Conservation (phyloP, 2,888 invertebrate species). For the Carpatolechia fugitivella region DNA sequence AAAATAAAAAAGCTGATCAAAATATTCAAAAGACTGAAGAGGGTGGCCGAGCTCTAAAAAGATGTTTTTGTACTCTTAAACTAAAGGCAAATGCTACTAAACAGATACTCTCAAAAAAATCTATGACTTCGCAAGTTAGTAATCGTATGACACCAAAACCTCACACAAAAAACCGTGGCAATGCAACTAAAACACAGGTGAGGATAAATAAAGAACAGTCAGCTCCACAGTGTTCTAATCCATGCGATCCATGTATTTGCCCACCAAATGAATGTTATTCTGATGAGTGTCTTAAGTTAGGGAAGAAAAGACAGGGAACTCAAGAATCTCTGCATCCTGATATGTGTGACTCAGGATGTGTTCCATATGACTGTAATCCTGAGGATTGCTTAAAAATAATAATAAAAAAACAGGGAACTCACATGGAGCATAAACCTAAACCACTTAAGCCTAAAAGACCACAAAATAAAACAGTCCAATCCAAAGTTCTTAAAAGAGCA, state of each 20-base stretch:
- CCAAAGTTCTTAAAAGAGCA: not conserved
- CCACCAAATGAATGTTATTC: no score
- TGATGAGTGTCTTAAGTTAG: no score
- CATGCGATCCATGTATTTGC: no score
- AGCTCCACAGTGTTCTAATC: not conserved
- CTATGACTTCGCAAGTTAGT: not conserved
- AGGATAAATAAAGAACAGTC: not conserved
- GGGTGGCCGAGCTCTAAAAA: not conserved
- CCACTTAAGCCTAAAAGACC: not conserved
- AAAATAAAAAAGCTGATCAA: not conserved
- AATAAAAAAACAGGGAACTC: not conserved
- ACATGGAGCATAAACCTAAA: not conserved
- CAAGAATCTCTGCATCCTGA: not conserved
- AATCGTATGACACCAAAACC: not conserved
- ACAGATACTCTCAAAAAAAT: not conserved
- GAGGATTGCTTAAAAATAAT: not conserved
- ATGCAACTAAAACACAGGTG: not conserved
- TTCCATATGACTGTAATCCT: not conserved
- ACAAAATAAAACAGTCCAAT: not conserved
- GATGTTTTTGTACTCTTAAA: slow-evolving; percentile 1
- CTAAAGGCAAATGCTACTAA: not conserved
- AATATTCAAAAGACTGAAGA: not conserved
- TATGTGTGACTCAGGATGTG: not conserved
- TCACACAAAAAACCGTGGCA: not conserved
- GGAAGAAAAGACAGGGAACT: not conserved